Evolutionary conservation across 2,888 invertebrate genomes (phyloP), one percentile per base, ranked within the genome.

Genomic region (Pammene aurita): DNA sequence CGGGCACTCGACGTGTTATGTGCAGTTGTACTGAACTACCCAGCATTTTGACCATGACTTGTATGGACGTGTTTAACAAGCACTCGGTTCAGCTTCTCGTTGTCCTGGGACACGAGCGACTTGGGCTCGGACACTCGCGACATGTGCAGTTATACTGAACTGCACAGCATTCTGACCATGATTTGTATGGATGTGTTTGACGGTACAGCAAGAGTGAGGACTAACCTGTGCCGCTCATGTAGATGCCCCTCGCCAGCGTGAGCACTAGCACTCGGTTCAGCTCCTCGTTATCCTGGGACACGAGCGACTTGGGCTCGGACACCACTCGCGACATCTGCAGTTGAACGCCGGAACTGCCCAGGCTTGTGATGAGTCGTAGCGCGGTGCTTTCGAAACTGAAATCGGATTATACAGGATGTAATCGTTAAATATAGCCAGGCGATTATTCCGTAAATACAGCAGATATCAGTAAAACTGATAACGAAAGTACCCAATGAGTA

Each of bases 281-380:
- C 85, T 99, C 99, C 85, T 99, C 99, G 1, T 98, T 98, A 87
- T 99, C 99, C 0, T 96, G 96, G 0, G 98, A 98, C 0, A 98
- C 96, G 0, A 98, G 94, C 0, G 97, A 96, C 88, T 98, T 98
- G 0, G 97, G 96, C 78, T 98, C 98, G 14, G 95, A 96, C n/a
- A 98, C 94, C 79, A 97, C 97, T 50, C 98, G 94, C 0, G 98
- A 97, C 75, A 98, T 93, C 85, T 98, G 98, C 0, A 98, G 96
- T 82, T 98, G 98, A 0, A 99, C 97, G 81, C 98, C 98, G 0
- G 97, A 96, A 76, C 97, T 98, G n/a, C 98, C 98, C 67, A 98
- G 92, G 64, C 98, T 97, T 14, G 96, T 97, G 71, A 98, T 97
- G 66, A 98, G 89, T 5, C 97, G 94, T 48, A 98, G 90, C 0